These are phyloP conservation scores for Thereva unica DNA, from an alignment of 2,888 invertebrate genomes.

Conservation along the genomic window DNA sequence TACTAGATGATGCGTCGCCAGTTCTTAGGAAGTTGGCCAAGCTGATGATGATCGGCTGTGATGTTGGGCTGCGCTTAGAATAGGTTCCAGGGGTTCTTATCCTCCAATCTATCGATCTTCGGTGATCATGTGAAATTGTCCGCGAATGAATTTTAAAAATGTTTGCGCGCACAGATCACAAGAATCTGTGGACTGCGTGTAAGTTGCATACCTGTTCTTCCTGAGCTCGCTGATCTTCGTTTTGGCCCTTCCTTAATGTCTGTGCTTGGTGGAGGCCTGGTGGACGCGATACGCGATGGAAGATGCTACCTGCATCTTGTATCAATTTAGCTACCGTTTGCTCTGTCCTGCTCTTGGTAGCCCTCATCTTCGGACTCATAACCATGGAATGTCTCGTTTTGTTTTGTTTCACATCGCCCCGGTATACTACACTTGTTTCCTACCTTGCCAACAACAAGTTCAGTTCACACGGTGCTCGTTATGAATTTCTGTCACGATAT, in stretches of 20 bases:
- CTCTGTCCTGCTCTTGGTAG: slow-evolving; percentile 2
- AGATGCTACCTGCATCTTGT: too few species aligned
- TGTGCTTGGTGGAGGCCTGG: not conserved
- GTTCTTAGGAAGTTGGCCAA: too few species aligned
- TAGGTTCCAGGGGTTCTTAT: slow-evolving; percentile 1
- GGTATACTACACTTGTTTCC: slow-evolving; percentile 39
- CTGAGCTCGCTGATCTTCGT: not conserved
- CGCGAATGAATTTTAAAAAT: slow-evolving; percentile 44
- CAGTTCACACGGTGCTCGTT: slow-evolving; percentile 57
- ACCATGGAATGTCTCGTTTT: slow-evolving; percentile 12
- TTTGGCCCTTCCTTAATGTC: slow-evolving; percentile 17
- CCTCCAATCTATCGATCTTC: slow-evolving; percentile 22
- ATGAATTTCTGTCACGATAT: slow-evolving; percentile 57
- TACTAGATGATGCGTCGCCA: too few species aligned
- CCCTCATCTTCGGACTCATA: slow-evolving; percentile 29
- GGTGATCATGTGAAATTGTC: slow-evolving; percentile 27
- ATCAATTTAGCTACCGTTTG: slow-evolving; percentile 21
- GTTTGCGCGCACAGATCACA: slow-evolving; percentile 46
- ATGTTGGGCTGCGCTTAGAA: too few species aligned
- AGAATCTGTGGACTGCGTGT: slow-evolving; percentile 46
- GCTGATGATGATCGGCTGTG: too few species aligned
- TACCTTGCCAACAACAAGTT: slow-evolving; percentile 44
- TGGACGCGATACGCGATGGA: not conserved
- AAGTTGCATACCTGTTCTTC: slow-evolving; percentile 43
- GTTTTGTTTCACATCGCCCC: slow-evolving; percentile 22